These are phyloP conservation scores for Saccopteryx leptura DNA, from an alignment of 2,113 vertebrate species.

Conservation along the genomic window DNA sequence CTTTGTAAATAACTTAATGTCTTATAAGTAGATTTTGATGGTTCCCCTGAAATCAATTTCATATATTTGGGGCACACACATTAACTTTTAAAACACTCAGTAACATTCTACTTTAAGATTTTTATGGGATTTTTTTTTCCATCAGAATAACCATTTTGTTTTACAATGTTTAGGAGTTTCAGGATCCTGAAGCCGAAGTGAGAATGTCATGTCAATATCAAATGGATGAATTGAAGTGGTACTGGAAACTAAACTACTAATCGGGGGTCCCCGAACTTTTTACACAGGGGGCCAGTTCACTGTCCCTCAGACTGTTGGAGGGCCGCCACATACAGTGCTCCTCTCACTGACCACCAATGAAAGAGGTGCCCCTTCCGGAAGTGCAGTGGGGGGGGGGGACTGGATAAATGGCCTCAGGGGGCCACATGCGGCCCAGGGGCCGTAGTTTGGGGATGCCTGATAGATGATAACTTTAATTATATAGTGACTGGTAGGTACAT, in stretches of 20 bases:
- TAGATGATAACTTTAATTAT: background rate
- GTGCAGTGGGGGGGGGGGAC: no score
- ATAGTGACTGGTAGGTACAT: background rate
- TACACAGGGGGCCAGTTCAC: no score
- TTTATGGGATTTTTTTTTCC: conserved; percentile 58
- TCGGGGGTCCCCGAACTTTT: no score
- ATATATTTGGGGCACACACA: conserved; percentile 57
- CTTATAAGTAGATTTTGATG: conserved; percentile 61
- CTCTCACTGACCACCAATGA: no score
- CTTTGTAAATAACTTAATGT: conserved; percentile 68
- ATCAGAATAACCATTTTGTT: conserved; percentile 43
- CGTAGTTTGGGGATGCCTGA: no score
- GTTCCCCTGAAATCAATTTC: conserved; percentile 36
- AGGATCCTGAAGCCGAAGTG: conserved; percentile 26
- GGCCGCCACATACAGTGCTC: no score
- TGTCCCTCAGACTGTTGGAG: no score
- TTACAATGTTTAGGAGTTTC: conserved; percentile 40
- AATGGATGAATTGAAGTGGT: background rate
- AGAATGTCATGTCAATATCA: conserved; percentile 55
- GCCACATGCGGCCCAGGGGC: no score
- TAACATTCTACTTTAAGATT: conserved; percentile 55
- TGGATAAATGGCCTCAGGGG: no score
- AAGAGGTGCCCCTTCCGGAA: no score
- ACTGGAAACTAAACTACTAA: background rate
- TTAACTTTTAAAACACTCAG: conserved; percentile 62